Conservation (phyloP, 2,888 invertebrate species). For the Neocrepidodera transversa region DNA sequence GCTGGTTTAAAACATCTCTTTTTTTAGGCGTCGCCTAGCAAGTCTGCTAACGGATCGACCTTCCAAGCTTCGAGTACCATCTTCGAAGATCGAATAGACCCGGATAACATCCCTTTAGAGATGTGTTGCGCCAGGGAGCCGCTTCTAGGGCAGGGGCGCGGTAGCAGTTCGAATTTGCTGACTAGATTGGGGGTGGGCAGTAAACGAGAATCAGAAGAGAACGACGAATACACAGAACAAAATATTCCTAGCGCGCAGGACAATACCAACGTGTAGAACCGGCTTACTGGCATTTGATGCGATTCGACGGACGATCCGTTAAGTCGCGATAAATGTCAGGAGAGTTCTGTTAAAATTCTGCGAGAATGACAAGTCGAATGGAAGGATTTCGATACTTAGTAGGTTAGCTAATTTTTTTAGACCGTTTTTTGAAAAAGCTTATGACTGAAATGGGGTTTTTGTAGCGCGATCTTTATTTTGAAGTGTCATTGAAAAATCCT, state of each 20-base stretch:
- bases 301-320: background rate
- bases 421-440: background rate
- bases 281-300: conserved; percentile 4
- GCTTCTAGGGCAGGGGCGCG: conserved; percentile 51
- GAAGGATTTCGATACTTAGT: conserved; percentile 23
- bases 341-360: too few species aligned
- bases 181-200: conserved; percentile 35
- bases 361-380: conserved; percentile 18
- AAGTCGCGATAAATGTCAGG: conserved; percentile 5
- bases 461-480: background rate
- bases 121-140: conserved; percentile 56
- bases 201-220: conserved; percentile 31
- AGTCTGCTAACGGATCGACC: conserved; percentile 29
- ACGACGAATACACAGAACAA: conserved; percentile 29
- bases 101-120: conserved; percentile 49
- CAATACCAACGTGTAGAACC: conserved; percentile 31
- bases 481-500: background rate
- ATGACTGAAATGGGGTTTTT: conserved; percentile 8
- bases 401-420: conserved; percentile 18
- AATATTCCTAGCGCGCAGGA: conserved; percentile 26
- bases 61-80: conserved; percentile 18
- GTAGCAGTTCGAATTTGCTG: conserved; percentile 47
- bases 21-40: conserved; percentile 44
- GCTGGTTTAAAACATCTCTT: too few species aligned
- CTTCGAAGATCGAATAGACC: conserved; percentile 21